Evolutionary conservation across 2,888 invertebrate species (phyloP).

Genomic region (Limnephilus auricula): DNA sequence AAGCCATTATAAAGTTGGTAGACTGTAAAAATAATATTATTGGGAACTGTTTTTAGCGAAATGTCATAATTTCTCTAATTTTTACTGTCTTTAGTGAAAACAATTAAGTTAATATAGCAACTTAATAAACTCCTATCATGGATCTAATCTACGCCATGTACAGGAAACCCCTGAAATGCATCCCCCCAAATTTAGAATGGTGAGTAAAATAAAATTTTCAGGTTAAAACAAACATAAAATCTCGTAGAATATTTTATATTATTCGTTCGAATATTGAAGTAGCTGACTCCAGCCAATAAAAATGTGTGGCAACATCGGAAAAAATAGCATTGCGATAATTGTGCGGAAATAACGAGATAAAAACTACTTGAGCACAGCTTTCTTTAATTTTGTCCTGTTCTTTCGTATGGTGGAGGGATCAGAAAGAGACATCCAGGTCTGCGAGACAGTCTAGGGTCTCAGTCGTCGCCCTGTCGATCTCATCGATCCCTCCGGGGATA

Average conservation of each 20-base stretch:
- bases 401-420: too few species aligned
- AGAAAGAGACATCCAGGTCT: too few species aligned
- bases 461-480: too few species aligned
- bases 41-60: not conserved
- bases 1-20: not conserved
- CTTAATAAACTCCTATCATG: constrained; percentile 69
- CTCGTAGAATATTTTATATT: not conserved
- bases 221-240: constrained; percentile 50
- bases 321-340: not conserved
- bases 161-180: constrained; percentile 76
- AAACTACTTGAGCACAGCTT: not conserved
- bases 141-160: constrained; percentile 78
- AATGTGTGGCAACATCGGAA: not conserved
- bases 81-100: not conserved
- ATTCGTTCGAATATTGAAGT: not conserved
- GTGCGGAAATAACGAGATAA: not conserved
- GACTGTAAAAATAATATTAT: not conserved
- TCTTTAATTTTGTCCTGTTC: too few species aligned
- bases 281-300: not conserved
- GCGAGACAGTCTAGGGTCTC: too few species aligned
- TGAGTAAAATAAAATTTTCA: constrained; percentile 66
- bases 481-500: too few species aligned
- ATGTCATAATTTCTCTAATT: constrained; percentile 32
- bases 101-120: not conserved
- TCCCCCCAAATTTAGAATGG: constrained; percentile 76